Evolutionary conservation across 2,113 vertebrate genomes (phyloP).

Genomic region (Ceyx melanurus): DNA sequence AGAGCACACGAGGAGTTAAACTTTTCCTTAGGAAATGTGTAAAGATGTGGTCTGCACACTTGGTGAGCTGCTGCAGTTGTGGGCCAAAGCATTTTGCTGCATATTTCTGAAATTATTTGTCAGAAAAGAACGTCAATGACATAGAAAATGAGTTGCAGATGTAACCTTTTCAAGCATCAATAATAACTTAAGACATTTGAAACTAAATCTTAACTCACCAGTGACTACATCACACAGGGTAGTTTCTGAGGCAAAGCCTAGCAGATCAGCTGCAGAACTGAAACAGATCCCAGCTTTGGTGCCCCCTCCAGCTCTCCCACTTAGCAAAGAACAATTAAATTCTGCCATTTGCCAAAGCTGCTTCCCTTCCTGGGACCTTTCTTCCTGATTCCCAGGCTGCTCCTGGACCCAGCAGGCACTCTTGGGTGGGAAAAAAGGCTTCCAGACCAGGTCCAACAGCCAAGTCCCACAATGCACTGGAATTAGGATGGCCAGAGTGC

Average conservation of each 20-base stretch:
- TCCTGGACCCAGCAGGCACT: neutral
- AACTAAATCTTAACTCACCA: constrained; percentile 28
- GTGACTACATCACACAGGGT: neutral
- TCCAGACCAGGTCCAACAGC: neutral
- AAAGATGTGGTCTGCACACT: constrained; percentile 44
- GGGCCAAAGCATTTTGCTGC: constrained; percentile 57
- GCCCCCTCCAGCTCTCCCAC: neutral
- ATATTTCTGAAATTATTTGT: constrained; percentile 67
- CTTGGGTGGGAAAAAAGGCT: neutral
- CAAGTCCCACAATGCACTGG: neutral
- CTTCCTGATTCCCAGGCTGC: neutral
- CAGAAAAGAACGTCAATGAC: constrained; percentile 64
- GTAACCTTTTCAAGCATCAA: constrained; percentile 66
- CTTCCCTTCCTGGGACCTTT: neutral
- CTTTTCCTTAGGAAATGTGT: constrained; percentile 4
- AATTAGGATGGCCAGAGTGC: neutral
- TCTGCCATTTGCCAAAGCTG: neutral
- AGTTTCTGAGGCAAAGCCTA: neutral
- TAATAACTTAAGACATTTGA: constrained; percentile 57
- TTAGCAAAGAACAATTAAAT: neutral
- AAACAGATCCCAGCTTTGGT: neutral
- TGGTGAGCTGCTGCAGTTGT: constrained; percentile 35
- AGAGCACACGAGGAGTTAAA: constrained; percentile 52
- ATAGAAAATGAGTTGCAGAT: constrained; percentile 67
- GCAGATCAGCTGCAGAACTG: neutral